A percentile compares a stretch with the other conserved stretches of the same genome.
Evolutionary conservation across 1,140 invertebrate species (phyloP).

Genomic region (Drosophila cardini): DNA sequence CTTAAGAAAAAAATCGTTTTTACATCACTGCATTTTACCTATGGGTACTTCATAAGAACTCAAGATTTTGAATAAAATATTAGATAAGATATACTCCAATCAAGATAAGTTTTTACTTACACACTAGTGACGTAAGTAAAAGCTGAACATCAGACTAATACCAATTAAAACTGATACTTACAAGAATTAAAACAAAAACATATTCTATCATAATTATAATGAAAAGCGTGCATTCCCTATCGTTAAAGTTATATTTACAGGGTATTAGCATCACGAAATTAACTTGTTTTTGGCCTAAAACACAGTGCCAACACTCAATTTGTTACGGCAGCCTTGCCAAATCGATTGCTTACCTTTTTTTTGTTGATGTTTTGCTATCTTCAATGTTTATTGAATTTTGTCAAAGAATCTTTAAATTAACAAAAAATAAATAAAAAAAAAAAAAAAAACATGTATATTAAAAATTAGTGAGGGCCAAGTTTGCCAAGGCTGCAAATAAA

Average conservation of each 20-base stretch:
- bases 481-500: constrained; percentile 10
- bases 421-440: constrained; percentile 1
- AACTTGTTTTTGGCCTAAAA: constrained; percentile 7
- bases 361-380: neutral
- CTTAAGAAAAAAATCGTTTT: no score
- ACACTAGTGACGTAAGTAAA: no score
- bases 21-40: no score
- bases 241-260: neutral
- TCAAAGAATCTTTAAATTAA: constrained; percentile 21
- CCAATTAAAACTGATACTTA: no score
- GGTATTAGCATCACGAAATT: neutral
- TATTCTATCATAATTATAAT: no score
- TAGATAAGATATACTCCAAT: no score
- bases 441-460: neutral
- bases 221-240: neutral
- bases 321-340: constrained; percentile 4
- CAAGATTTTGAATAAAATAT: no score
- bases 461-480: constrained; percentile 21
- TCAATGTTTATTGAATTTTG: constrained; percentile 9
- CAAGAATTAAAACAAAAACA: no score
- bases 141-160: no score
- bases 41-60: no score
- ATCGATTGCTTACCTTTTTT: constrained; percentile 3
- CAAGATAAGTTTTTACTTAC: no score
- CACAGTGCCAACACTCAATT: constrained; percentile 11